Evolutionary conservation across 2,797 vertebrate species (phyloP), one percentile per base, ranked within the genome.

Genomic region (Eptatretus atami): DNA sequence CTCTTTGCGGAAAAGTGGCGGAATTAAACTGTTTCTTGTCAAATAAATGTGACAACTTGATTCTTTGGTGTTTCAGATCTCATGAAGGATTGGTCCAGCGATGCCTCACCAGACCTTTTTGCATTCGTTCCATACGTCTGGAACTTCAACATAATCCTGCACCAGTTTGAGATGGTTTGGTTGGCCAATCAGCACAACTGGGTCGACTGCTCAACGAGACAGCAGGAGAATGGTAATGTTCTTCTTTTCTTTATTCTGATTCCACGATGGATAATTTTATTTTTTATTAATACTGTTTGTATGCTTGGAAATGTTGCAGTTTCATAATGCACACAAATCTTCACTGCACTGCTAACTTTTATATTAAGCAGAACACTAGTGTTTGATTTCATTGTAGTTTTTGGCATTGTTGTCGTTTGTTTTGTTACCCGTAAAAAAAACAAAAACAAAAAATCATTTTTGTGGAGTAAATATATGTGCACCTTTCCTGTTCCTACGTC

Each of bases 101-200:
- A 96, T 68, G 88, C 77, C 0, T 81, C 87, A 13, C 90, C 90
- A 3, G 92, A 98, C 70, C 83, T 98, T 67, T 98, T 88, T 75
- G 93, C 92, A 3, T 98, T 98, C 70, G 86, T 95, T 65, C 92
- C 92, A 1, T 98, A 96, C 67, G 80, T 83, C 14, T 98, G 92
- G 87, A 88, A 81, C 70, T 90, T 98, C 71, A 96, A 96, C 74
- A 69, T 98, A 53, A 82, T 93, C 73, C 93, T 96, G 73, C 85
- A 94, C 75, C 92, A 98, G 54, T 96, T 95, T 74, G 92, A 98
- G 75, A 95, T 98, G 92, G 83, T 96, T 69, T 98, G 92, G 92
- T 86, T 88, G 1, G 88, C 87, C 65, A 98, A 98, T 76, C 86
- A 95, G 63, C 86, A 96, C 70, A 98, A 98, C 70, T 98, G 90